A percentile compares a stretch with the other conserved stretches of the same genome.
phyloP scores from a whole-genome alignment of 1,140 invertebrate species.

The Hycleus phaleratus region DNA sequence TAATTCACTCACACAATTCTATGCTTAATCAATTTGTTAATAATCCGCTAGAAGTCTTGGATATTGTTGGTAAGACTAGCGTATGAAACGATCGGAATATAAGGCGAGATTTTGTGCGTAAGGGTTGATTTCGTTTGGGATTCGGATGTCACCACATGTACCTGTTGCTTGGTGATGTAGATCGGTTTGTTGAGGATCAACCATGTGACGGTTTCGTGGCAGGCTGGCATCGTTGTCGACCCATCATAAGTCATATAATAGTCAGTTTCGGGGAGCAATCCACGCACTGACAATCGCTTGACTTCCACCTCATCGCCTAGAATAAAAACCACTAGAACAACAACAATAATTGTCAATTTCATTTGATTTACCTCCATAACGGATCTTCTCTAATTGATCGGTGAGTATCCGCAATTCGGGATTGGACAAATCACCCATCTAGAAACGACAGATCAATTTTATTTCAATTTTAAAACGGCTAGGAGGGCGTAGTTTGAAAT shows the following conservation, averaged over 20 bases:
- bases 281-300: constrained; percentile 71
- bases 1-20: too few relatives aligned
- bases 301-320: constrained; percentile 73
- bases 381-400: constrained; percentile 79
- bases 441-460: constrained; percentile 38
- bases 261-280: constrained; percentile 82
- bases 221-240: constrained; percentile 88
- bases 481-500: neutral
- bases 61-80: too few relatives aligned
- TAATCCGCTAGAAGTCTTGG: too few relatives aligned
- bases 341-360: neutral
- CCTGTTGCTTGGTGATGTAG: constrained; percentile 92
- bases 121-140: neutral
- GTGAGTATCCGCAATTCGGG: constrained; percentile 78
- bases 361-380: constrained; percentile 63
- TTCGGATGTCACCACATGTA: constrained; percentile 38
- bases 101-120: neutral
- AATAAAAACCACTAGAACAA: neutral
- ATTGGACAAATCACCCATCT: constrained; percentile 80
- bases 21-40: too few relatives aligned
- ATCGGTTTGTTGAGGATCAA: constrained; percentile 94
- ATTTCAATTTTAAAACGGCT: neutral
- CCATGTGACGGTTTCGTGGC: constrained; percentile 92
- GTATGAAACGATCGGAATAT: too few relatives aligned
- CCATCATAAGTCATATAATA: constrained; percentile 98